Percentiles rank a stretch among this genome's conserved stretches.
These are phyloP conservation scores for Hemibagrus guttatus DNA, from an alignment of 2,797 vertebrate genomes.

Conservation along the genomic window DNA sequence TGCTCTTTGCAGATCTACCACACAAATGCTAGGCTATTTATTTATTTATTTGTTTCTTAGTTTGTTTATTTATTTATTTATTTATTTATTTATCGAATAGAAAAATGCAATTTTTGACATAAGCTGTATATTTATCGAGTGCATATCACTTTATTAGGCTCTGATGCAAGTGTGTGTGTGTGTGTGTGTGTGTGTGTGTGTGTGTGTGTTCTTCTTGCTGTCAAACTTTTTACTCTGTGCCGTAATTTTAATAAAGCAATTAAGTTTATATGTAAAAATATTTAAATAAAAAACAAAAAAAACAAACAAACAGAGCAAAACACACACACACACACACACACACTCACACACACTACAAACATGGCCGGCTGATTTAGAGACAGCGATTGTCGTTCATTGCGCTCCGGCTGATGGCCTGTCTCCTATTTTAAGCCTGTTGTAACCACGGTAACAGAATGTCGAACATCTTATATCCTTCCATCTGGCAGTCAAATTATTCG, in stretches of 20 bases:
- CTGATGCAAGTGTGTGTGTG: no score
- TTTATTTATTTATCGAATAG: no score
- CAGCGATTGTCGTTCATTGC: background rate
- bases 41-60: no score
- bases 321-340: slow-evolving; percentile 13
- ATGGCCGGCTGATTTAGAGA: background rate
- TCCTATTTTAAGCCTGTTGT: slow-evolving; percentile 1
- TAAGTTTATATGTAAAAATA: background rate
- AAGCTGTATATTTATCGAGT: no score
- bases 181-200: no score
- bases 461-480: background rate
- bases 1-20: no score
- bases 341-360: slow-evolving; percentile 8
- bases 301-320: background rate
- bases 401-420: background rate
- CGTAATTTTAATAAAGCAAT: background rate
- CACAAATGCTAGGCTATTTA: no score
- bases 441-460: background rate
- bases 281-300: background rate
- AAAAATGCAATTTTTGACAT: no score
- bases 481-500: background rate
- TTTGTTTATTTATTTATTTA: no score
- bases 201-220: background rate
- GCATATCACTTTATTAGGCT: no score
- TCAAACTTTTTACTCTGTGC: background rate